These are phyloP conservation scores for Cistogaster globosa DNA, from an alignment of 2,888 invertebrate species.

Conservation along the genomic window DNA sequence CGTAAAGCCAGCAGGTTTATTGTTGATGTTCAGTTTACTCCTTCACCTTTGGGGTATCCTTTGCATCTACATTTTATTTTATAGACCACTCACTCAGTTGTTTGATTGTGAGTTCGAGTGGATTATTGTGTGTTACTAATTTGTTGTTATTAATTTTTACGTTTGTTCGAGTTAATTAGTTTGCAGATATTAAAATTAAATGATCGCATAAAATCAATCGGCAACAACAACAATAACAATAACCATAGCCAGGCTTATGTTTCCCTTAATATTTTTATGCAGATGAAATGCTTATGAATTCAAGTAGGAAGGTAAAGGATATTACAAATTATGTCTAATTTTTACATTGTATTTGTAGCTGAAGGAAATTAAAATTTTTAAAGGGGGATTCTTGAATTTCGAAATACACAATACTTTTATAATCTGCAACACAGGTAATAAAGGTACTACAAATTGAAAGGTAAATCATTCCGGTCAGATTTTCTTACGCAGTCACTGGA, in stretches of 20 bases:
- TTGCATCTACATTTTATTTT: conserved; percentile 22
- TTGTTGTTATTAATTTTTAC: conserved; percentile 73
- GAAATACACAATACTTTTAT: too few species aligned
- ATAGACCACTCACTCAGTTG: conserved; percentile 44
- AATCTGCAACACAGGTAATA: too few species aligned
- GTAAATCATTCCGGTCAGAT: too few species aligned
- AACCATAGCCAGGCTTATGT: neutral
- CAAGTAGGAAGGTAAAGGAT: conserved; percentile 33
- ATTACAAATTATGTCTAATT: conserved; percentile 43
- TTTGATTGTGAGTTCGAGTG: conserved; percentile 17
- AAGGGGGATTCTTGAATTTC: too few species aligned
- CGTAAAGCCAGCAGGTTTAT: conserved; percentile 10
- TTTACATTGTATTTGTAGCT: neutral
- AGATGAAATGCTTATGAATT: neutral
- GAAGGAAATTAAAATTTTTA: conserved; percentile 24
- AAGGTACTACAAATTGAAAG: too few species aligned
- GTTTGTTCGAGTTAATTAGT: conserved; percentile 71
- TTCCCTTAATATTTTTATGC: conserved; percentile 24
- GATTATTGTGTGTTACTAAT: conserved; percentile 72
- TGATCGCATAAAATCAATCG: conserved; percentile 24
- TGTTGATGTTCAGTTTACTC: neutral
- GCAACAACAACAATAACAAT: neutral
- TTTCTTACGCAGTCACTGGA: too few species aligned
- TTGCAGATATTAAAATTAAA: conserved; percentile 57
- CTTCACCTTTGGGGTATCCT: neutral